Evolutionary conservation across 1,140 invertebrate genomes (phyloP).

Genomic region (Myzus persicae): DNA sequence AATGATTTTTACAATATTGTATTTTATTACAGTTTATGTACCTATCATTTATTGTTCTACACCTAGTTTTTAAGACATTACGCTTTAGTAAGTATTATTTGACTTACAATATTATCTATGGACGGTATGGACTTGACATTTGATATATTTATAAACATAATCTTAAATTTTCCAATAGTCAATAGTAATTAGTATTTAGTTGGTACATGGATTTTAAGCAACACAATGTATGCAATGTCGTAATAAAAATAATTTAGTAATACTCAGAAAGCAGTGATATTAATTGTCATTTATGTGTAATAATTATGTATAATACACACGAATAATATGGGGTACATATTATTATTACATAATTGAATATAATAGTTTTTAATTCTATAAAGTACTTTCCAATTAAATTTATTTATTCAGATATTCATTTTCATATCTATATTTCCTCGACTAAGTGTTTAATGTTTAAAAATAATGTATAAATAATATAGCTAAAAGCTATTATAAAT

Average conservation of each 20-base stretch:
- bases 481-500: background rate
- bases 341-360: background rate
- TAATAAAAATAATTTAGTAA: constrained; percentile 2
- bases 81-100: background rate
- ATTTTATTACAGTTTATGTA: background rate
- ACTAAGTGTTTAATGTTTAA: background rate
- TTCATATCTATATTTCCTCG: background rate
- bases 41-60: no score
- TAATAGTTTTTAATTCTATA: background rate
- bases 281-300: background rate
- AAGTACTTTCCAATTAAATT: background rate
- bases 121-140: background rate
- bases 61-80: background rate
- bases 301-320: background rate
- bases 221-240: background rate
- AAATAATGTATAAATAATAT: background rate
- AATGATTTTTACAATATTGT: no score
- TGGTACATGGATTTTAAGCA: background rate
- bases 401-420: background rate
- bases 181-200: background rate
- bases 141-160: background rate
- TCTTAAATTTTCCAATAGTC: background rate
- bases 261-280: background rate
- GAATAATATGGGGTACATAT: background rate
- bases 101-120: background rate